These are phyloP conservation scores for Dorcus hopei DNA, from an alignment of 2,888 invertebrate species.

Conservation along the genomic window DNA sequence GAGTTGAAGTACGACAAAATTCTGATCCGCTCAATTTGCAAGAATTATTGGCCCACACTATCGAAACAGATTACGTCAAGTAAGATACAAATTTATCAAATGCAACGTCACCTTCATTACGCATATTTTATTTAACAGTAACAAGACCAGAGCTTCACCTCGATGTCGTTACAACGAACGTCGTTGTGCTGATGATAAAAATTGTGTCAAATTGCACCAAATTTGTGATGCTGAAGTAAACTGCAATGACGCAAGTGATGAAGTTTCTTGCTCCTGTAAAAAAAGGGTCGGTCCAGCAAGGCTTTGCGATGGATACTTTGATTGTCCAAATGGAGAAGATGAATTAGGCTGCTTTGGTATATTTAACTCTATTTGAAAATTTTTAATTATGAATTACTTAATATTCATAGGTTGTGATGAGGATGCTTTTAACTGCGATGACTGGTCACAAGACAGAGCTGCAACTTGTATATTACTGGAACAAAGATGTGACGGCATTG, in stretches of 20 bases:
- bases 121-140: constrained; percentile 24
- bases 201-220: constrained; percentile 57
- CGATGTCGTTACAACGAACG: constrained; percentile 39
- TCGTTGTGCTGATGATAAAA: constrained; percentile 40
- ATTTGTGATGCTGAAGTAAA: constrained; percentile 76
- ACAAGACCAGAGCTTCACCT: constrained; percentile 31
- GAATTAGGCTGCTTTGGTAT: constrained; percentile 59
- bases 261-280: constrained; percentile 68
- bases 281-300: constrained; percentile 51
- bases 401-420: constrained; percentile 59
- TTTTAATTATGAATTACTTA: no score
- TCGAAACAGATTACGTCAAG: constrained; percentile 2
- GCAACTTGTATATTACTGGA: constrained; percentile 64
- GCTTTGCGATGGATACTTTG: constrained; percentile 71
- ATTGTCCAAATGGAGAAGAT: constrained; percentile 74
- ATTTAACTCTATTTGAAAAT: not conserved
- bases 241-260: constrained; percentile 75
- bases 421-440: constrained; percentile 66
- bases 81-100: not conserved
- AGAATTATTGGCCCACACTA: not conserved
- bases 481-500: constrained; percentile 69
- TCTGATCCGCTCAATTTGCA: constrained; percentile 32
- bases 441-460: constrained; percentile 52
- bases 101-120: not conserved
- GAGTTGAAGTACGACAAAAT: constrained; percentile 39